A percentile compares a stretch with the other conserved stretches of the same genome.
These are phyloP conservation scores for Apteryx mantelli DNA, from an alignment of 2,113 vertebrate genomes.

Conservation along the genomic window DNA sequence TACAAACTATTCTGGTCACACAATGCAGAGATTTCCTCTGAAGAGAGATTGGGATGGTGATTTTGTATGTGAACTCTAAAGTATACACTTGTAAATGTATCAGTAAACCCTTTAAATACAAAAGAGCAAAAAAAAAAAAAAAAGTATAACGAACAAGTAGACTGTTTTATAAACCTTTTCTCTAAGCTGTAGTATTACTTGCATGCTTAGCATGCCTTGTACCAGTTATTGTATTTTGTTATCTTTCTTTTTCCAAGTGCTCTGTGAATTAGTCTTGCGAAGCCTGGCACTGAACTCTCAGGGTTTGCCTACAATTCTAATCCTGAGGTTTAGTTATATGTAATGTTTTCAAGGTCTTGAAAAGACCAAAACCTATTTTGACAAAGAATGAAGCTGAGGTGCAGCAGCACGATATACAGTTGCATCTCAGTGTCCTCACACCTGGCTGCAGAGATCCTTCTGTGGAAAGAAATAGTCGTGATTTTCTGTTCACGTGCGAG, in stretches of 20 bases:
- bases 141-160: neutral
- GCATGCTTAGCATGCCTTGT: neutral
- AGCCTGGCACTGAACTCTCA: neutral
- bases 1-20: neutral
- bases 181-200: neutral
- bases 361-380: neutral
- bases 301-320: neutral
- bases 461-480: neutral
- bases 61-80: neutral
- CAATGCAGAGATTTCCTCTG: neutral
- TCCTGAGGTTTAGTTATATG: neutral
- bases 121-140: neutral
- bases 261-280: neutral
- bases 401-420: neutral
- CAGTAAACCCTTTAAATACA: neutral
- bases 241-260: neutral
- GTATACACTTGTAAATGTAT: neutral
- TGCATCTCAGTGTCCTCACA: neutral
- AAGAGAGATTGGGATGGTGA: neutral
- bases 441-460: neutral
- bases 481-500: neutral
- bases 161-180: neutral
- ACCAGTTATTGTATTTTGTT: neutral
- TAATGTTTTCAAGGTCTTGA: neutral
- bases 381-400: neutral